A percentile compares a stretch with the other conserved stretches of the same genome.
Evolutionary conservation across 1,140 invertebrate genomes (phyloP).

Genomic region (Leptinotarsa lineolata): DNA sequence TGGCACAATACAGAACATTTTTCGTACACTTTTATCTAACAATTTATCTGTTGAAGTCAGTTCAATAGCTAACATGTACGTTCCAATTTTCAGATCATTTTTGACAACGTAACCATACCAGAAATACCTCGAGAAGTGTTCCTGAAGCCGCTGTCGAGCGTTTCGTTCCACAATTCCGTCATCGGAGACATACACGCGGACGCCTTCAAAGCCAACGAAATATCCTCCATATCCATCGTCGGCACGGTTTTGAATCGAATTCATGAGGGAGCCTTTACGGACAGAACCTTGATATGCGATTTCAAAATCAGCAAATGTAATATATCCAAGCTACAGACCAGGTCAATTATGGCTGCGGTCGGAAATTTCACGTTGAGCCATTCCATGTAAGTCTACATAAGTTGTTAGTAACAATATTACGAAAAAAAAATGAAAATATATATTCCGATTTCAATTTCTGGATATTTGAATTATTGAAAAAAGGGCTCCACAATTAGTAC

Average conservation of each 20-base stretch:
- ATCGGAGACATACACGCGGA: slow-evolving; percentile 62
- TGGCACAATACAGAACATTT: no score
- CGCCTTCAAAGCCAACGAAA: slow-evolving; percentile 69
- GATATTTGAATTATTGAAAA: no score
- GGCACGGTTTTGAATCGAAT: slow-evolving; percentile 66
- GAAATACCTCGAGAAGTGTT: slow-evolving; percentile 67
- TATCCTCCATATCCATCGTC: slow-evolving; percentile 64
- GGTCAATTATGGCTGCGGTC: slow-evolving; percentile 68
- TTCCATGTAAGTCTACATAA: slow-evolving; percentile 62
- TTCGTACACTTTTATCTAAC: no score
- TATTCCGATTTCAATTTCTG: no score
- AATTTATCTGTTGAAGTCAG: no score
- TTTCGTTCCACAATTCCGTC: slow-evolving; percentile 63
- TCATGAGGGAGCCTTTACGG: slow-evolving; percentile 67
- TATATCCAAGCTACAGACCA: slow-evolving; percentile 61
- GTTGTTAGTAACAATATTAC: not conserved
- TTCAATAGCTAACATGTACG: no score
- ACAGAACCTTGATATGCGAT: slow-evolving; percentile 65
- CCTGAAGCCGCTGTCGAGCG: slow-evolving; percentile 65
- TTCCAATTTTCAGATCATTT: slow-evolving; percentile 63
- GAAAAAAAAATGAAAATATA: no score
- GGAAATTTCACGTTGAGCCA: slow-evolving; percentile 68
- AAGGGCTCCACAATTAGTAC: no score
- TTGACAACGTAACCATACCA: slow-evolving; percentile 65
- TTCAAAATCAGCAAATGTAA: slow-evolving; percentile 66